These are phyloP conservation scores for Cepaea hortensis DNA, from an alignment of 2,888 invertebrate genomes.

Conservation along the genomic window DNA sequence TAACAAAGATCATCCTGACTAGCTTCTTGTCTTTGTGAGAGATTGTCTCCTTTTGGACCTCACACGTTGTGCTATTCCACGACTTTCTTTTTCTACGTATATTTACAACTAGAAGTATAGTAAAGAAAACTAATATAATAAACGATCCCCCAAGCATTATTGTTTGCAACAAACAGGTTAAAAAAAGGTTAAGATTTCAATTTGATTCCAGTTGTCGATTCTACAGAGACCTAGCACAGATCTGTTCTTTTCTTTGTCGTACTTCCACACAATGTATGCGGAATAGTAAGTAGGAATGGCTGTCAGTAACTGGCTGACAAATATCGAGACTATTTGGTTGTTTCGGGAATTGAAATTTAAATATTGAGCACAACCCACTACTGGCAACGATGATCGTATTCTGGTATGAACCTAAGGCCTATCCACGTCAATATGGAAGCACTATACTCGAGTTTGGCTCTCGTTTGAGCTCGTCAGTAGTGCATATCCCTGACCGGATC, in stretches of 20 bases:
- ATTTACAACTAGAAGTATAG: neutral
- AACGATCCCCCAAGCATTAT: slow-evolving; percentile 10
- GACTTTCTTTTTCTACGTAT: slow-evolving; percentile 8
- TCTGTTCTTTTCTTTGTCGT: neutral
- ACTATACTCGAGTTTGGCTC: too few relatives aligned
- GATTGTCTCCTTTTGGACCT: neutral
- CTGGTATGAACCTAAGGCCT: too few relatives aligned
- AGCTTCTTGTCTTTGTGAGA: neutral
- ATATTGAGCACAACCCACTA: too few relatives aligned
- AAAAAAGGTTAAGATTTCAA: neutral
- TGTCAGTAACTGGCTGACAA: neutral
- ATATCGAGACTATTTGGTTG: slow-evolving; percentile 1
- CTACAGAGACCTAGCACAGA: slow-evolving; percentile 1
- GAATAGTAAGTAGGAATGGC: slow-evolving; percentile 14
- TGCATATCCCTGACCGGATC: too few relatives aligned
- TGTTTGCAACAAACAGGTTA: neutral
- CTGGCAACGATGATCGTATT: too few relatives aligned
- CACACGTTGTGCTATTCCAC: neutral
- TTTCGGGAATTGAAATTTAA: too few relatives aligned
- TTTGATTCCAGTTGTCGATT: neutral
- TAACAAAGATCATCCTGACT: neutral
- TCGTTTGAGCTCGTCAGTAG: too few relatives aligned
- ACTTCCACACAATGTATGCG: slow-evolving; percentile 1
- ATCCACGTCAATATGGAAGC: too few relatives aligned
- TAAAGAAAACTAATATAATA: neutral